Conservation (phyloP, 2,113 vertebrate species). For the Hylia prasina region DNA sequence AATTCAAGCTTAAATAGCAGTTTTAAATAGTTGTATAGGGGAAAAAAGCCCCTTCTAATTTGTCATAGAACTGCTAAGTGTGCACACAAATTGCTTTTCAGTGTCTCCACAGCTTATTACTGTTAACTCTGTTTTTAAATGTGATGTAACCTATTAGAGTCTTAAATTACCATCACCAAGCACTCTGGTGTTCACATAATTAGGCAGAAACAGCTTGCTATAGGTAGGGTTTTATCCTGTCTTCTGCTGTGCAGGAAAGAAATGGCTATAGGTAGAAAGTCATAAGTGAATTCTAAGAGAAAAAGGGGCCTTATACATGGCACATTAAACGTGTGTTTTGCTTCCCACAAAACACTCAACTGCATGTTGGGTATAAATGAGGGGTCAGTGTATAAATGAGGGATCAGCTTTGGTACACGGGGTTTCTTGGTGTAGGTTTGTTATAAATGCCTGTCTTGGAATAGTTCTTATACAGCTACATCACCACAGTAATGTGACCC, state of each 20-base stretch:
- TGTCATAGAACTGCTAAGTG: background rate
- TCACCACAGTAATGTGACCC: background rate
- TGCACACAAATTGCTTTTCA: background rate
- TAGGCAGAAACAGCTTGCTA: background rate
- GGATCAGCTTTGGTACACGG: background rate
- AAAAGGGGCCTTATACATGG: too few species aligned
- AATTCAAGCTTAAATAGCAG: background rate
- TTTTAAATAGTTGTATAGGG: background rate
- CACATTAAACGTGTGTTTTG: background rate
- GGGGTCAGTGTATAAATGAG: background rate
- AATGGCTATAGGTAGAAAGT: background rate
- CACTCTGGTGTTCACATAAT: background rate
- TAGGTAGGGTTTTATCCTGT: background rate
- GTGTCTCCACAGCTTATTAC: background rate
- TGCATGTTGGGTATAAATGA: background rate
- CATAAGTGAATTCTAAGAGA: background rate
- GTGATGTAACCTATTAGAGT: background rate
- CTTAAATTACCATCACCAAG: background rate
- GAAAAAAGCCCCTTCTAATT: rapidly evolving
- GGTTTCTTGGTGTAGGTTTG: background rate
- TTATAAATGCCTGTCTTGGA: background rate
- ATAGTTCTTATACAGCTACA: background rate
- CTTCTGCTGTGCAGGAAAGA: background rate
- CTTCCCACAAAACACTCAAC: background rate
- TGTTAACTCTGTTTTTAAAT: background rate